phyloP scores from a whole-genome alignment of 2,113 vertebrate genomes.

The Psittacula cyanocephala region DNA sequence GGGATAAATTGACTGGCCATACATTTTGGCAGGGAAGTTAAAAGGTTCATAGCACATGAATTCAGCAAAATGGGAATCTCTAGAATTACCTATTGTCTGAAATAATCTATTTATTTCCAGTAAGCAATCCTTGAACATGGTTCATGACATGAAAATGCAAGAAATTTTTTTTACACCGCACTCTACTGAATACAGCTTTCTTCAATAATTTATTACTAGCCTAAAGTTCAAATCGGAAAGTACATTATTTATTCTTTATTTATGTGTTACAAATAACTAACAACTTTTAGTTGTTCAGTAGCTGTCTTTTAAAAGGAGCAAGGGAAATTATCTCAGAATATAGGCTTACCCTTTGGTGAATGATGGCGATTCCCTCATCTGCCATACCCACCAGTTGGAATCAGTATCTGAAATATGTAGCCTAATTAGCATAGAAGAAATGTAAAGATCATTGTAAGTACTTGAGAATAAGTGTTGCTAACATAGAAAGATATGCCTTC shows the following conservation, averaged over 20 bases:
- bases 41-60: background rate
- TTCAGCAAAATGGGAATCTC: background rate
- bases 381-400: background rate
- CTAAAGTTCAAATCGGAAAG: background rate
- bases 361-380: background rate
- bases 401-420: background rate
- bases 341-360: slow-evolving; percentile 9
- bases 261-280: background rate
- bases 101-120: background rate
- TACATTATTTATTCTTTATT: background rate
- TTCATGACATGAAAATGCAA: background rate
- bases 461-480: background rate
- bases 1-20: background rate
- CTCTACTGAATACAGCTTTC: background rate
- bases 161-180: background rate
- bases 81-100: background rate
- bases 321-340: background rate
- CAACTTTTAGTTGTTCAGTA: background rate
- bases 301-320: slow-evolving; percentile 6
- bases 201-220: background rate
- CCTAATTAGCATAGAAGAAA: slow-evolving; percentile 3
- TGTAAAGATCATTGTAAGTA: background rate
- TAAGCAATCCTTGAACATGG: background rate
- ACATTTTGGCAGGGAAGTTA: background rate
- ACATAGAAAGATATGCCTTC: background rate